Evolutionary conservation across 2,113 vertebrate species (phyloP), one percentile per base, ranked within the genome.

Genomic region (Pogonocichla stellata): DNA sequence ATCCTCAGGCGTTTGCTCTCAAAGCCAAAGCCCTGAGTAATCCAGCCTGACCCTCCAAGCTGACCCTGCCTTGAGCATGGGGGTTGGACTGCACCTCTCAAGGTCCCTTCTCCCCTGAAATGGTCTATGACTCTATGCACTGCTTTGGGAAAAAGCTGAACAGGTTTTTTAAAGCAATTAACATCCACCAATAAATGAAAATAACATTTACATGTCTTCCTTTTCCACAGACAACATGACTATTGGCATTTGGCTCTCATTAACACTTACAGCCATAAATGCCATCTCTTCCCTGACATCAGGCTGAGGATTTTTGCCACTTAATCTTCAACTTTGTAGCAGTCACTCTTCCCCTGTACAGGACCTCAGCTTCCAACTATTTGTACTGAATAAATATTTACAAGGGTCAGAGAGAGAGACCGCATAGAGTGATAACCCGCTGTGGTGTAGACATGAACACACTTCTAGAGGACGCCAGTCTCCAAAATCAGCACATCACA

Each of bases 381-480:
- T 87, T 79, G 64, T 79, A 67, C 71, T 45, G 48, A 36, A 79
- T 48, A 86, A 93, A 60, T 42, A 78, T 75, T 89, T 43, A n/a
- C 91, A 88, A 88, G 62, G 81, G 79, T 88, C 93, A 93, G 69
- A 91, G 78, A n/a, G 45, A 66, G n/a, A 86, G 78, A 54, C 73
- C 20, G 1, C 65, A 43, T 6, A 33, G 53, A 87, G 81, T 81
- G 77, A 86, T 84, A 95, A 92, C 51, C 8, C 0, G 2, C 7
- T 48, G 70, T 26, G 40, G 47, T 67, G 53, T 19, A 89, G 65
- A 47, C 43, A 28, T 2, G 8, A 80, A 42, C 60, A 75, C 33
- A n/a, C 51, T 42, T 75, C 65, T 60, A 26, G 43, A 78, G 79
- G 69, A 73, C 82, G 61, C 29, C 45, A 38, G 28, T 66, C 78